Evolutionary conservation across 2,888 invertebrate species (phyloP).

Genomic region (Drosophila paucipuncta): DNA sequence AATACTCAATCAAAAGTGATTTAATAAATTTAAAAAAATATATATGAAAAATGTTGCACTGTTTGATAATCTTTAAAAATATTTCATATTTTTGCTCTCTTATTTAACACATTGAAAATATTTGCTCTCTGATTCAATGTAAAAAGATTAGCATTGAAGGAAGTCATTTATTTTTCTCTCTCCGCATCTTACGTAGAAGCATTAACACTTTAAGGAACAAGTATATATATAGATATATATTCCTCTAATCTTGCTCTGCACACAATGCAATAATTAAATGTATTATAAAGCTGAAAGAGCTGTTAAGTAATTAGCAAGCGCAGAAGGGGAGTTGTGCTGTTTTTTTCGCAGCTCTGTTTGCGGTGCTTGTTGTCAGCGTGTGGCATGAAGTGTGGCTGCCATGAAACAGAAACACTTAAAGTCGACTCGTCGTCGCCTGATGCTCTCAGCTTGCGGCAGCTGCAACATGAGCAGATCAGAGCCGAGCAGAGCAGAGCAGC

Average conservation of each 20-base stretch:
- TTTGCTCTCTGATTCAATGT: too few relatives aligned
- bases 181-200: too few relatives aligned
- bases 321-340: slow-evolving; percentile 55
- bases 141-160: too few relatives aligned
- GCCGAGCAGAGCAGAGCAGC: background rate
- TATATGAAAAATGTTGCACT: background rate
- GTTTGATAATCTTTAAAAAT: background rate
- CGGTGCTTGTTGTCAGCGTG: slow-evolving; percentile 19
- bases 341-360: slow-evolving; percentile 7
- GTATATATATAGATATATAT: background rate
- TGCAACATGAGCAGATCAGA: slow-evolving; percentile 3
- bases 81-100: background rate
- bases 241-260: background rate
- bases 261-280: background rate
- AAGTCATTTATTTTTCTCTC: too few relatives aligned
- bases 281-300: slow-evolving; percentile 70
- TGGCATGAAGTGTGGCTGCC: slow-evolving; percentile 41
- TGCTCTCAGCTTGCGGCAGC: slow-evolving; percentile 36
- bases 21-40: background rate
- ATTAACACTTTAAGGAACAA: background rate
- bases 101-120: too few relatives aligned
- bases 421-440: slow-evolving; percentile 39
- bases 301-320: slow-evolving; percentile 69
- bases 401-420: slow-evolving; percentile 59
- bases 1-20: background rate